These are phyloP conservation scores for Anticlea derivata DNA, from an alignment of 2,888 invertebrate genomes.

Conservation along the genomic window DNA sequence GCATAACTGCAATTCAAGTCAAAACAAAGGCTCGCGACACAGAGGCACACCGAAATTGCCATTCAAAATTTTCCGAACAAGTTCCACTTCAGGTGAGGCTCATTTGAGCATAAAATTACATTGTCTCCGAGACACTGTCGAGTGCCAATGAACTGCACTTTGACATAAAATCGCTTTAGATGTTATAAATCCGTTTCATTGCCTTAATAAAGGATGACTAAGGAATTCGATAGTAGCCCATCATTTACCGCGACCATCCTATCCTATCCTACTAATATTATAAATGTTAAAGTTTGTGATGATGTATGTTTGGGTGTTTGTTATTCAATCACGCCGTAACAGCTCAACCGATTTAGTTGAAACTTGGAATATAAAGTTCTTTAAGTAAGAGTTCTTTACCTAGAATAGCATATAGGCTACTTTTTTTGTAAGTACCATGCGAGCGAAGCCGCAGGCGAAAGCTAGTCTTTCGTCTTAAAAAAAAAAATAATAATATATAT, in stretches of 20 bases:
- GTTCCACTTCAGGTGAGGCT: conserved; percentile 79
- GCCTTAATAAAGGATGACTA: conserved; percentile 79
- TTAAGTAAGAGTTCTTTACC: too few species aligned
- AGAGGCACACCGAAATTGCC: conserved; percentile 70
- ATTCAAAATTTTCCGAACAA: conserved; percentile 78
- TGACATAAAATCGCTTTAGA: conserved; percentile 81
- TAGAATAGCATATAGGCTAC: too few species aligned
- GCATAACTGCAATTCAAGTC: conserved; percentile 74
- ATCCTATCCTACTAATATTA: too few species aligned
- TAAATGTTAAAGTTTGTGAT: too few species aligned
- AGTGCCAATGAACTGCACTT: conserved; percentile 83
- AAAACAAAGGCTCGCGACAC: conserved; percentile 71
- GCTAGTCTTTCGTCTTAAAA: too few species aligned
- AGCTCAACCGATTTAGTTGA: too few species aligned
- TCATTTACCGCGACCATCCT: conserved; percentile 66
- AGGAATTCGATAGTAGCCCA: conserved; percentile 71
- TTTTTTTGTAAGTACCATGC: too few species aligned
- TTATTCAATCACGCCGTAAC: too few species aligned
- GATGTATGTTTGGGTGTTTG: too few species aligned
- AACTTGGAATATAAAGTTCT: too few species aligned
- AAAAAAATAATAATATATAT: too few species aligned
- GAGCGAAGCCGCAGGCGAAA: too few species aligned
- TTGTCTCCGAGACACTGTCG: conserved; percentile 78
- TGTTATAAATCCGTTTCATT: conserved; percentile 81
- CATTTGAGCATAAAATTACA: conserved; percentile 83